Base-by-base conservation (phyloP, 2,797 vertebrate genomes). In the Australoheros facetus region DNA sequence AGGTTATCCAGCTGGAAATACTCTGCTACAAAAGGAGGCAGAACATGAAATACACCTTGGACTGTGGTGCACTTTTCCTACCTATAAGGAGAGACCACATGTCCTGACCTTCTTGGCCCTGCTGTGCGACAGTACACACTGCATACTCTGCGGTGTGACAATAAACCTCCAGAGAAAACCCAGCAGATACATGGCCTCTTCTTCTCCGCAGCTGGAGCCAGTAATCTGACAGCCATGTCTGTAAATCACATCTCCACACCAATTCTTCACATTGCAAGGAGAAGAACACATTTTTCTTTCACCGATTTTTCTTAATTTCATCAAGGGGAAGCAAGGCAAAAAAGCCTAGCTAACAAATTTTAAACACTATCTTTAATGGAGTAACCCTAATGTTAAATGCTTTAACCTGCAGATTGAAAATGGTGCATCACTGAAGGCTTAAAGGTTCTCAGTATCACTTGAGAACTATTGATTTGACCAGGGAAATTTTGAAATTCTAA, bases 191-290 rank as follows among this genome's bases (percentile, higher is more conserved):
- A 77, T 57, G 81, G 78, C 60, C 71, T 81, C 79, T 81, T 66
- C 81, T 37, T 82, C 83, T 82, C 75, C 81, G 84, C 87, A 91
- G 85, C 89, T 73, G 77, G 85, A 91, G 85, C 83, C 76, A 28
- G 73, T 92, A 90, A 93, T 93, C 91, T 85, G 91, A 93, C 92
- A 93, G 82, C 89, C 89, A 89, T 86, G 90, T 88, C 88, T 89
- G 87, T 84, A 91, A 93, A 94, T 94, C 92, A 85, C 91, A 93
- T 95, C 89, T 86, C 86, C 89, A 89, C 34, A 80, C 72, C 78
- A 74, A 88, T 94, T 94, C 76, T 92, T 91, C 89, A 92, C 85
- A 82, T 80, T 37, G 80, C 85, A 75, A 77, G 71, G 72, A 76
- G 80, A 85, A 84, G 71, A 72, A 80, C 42, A 75, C 58, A 73